Evolutionary conservation across 2,113 vertebrate species (phyloP).

Genomic region (Gobio gobio): DNA sequence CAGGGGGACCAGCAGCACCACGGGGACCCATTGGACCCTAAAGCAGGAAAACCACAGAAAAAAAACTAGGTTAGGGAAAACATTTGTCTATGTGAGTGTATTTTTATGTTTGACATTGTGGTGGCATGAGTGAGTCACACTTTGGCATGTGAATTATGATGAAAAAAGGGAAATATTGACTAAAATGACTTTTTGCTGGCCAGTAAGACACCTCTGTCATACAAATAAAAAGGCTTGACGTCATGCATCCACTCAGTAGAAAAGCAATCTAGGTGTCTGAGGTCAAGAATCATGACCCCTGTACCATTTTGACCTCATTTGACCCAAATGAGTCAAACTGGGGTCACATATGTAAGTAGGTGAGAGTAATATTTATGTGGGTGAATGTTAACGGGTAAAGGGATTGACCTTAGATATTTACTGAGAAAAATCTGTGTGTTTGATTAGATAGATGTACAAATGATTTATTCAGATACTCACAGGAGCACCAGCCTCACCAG

Average conservation of each 20-base stretch:
- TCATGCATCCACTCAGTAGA: neutral
- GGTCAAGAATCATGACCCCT: neutral
- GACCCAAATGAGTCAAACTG: neutral
- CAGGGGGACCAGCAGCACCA: slow-evolving; percentile 88
- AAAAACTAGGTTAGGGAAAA: slow-evolving; percentile 12
- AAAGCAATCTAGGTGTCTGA: neutral
- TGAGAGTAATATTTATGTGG: neutral
- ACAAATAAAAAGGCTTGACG: neutral
- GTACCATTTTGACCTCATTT: slow-evolving; percentile 36
- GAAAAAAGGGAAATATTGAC: neutral
- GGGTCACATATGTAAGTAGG: neutral
- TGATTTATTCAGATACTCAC: slow-evolving; percentile 79
- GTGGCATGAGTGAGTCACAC: neutral
- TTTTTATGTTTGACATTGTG: slow-evolving; percentile 28
- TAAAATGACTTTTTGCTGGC: neutral
- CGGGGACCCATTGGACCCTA: slow-evolving; percentile 98
- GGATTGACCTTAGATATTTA: neutral
- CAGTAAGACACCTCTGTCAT: slow-evolving; percentile 3
- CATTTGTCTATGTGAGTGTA: slow-evolving; percentile 13
- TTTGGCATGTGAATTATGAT: neutral
- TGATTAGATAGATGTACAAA: neutral
- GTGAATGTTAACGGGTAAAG: neutral
- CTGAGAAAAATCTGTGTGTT: neutral
- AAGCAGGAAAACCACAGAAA: slow-evolving; percentile 44
- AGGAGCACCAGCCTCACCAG: slow-evolving; percentile 90